Base-by-base conservation (phyloP, 1,140 invertebrate genomes). In the Pseudomyrmex dendroicus region DNA sequence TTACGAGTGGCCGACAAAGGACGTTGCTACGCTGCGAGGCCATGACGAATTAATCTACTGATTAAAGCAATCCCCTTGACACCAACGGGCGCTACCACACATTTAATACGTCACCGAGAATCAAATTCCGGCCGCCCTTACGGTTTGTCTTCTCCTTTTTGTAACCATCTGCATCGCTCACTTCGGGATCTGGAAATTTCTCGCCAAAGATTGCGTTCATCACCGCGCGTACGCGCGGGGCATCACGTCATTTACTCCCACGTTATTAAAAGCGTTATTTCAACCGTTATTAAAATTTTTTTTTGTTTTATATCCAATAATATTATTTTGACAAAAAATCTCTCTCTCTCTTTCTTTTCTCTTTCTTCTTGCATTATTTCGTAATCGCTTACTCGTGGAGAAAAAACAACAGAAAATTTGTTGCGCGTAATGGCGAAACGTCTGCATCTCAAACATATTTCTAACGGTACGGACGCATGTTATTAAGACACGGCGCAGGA, bases 11-110 rank as follows among this genome's bases (percentile, higher is more conserved):
- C 93, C 93, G 93, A 93, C 93, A 93, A 93, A 93, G 92, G 91
- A 92, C 89, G 90, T 83, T 91, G 90, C 88, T 91, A 90, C 91
- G 87, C 90, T 90, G 91, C 88, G 91, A 91, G 87, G 92, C 92
- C 93, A 93, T 94, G 92, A 94, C 93, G 93, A 93, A 93, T 93
- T 93, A 93, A 93, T 93, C 92, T 93, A 92, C 92, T 94, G 93
- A 94, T 93, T 93, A 93, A 93, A 93, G 93, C 92, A 93, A 93
- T 93, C 91, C 91, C 88, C 90, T 91, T 93, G 91, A 93, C 91
- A 93, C 89, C 89, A 90, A 87, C 84, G 76, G 86, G 83, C 90
- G 92, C 93, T 93, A 93, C 92, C 90, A 92, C 92, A 89, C 90
- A 92, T 92, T 93, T 92, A 93, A 93, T 93, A 92, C 91, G 92